These are phyloP conservation scores for Anthophora plumipes DNA, from an alignment of 2,888 invertebrate species.

Conservation along the genomic window DNA sequence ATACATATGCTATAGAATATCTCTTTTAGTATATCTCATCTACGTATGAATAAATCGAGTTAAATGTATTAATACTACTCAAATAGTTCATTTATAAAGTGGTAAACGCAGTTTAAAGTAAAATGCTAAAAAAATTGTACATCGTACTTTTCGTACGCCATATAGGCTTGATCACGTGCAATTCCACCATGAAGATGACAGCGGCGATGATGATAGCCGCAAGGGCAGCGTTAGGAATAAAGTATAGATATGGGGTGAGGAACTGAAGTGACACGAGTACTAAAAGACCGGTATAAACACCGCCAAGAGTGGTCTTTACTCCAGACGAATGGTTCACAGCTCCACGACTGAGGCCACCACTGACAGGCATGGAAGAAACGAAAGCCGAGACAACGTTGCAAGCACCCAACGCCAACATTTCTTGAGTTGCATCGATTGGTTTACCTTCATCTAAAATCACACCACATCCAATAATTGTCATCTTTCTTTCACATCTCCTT, in stretches of 20 bases:
- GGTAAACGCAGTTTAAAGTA: not conserved
- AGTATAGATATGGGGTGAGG: slow-evolving; percentile 89
- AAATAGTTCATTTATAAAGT: too few species aligned
- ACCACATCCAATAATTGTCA: not conserved
- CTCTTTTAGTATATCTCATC: too few species aligned
- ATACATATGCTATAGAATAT: too few species aligned
- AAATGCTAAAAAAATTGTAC: not conserved
- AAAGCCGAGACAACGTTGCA: slow-evolving; percentile 89
- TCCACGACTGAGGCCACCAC: slow-evolving; percentile 87
- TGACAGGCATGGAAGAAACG: slow-evolving; percentile 89
- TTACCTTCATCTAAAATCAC: slow-evolving; percentile 86
- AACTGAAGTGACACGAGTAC: slow-evolving; percentile 86
- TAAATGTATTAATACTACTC: too few species aligned
- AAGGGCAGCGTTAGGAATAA: slow-evolving; percentile 88
- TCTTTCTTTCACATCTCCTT: not conserved
- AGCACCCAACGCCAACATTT: slow-evolving; percentile 88
- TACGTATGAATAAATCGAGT: too few species aligned
- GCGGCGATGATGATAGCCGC: slow-evolving; percentile 91
- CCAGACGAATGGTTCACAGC: slow-evolving; percentile 91
- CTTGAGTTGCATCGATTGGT: slow-evolving; percentile 89
- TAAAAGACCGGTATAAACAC: slow-evolving; percentile 87
- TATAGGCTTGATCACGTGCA: slow-evolving; percentile 88
- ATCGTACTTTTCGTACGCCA: slow-evolving; percentile 88
- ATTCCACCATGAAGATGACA: slow-evolving; percentile 89
- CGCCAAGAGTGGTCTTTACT: slow-evolving; percentile 89